These are phyloP conservation scores for Myotis yumanensis DNA, from an alignment of 2,113 vertebrate genomes.

Conservation along the genomic window DNA sequence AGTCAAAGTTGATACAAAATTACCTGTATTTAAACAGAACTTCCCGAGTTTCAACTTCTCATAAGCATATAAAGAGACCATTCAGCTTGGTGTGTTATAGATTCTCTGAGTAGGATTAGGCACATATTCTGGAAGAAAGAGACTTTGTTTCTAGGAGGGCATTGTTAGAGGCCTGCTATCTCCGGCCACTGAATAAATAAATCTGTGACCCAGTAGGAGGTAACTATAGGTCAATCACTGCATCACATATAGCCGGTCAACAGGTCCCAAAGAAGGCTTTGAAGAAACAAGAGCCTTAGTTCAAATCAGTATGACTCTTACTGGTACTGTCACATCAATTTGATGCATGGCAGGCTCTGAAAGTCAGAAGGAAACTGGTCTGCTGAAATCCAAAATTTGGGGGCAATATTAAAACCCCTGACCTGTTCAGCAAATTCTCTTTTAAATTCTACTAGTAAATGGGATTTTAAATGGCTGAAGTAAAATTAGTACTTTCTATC, in stretches of 20 bases:
- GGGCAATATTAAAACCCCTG: not conserved
- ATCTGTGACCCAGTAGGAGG: not conserved
- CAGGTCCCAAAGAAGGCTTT: not conserved
- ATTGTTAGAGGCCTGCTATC: constrained; percentile 8
- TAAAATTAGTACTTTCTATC: not conserved
- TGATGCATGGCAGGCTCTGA: not conserved
- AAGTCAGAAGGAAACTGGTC: not conserved
- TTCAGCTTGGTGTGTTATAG: not conserved
- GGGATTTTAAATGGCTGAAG: not conserved
- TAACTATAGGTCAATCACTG: not conserved
- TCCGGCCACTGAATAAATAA: not conserved
- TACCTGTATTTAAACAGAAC: not conserved
- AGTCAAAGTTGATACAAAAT: not conserved
- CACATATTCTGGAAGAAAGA: not conserved
- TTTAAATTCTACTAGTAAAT: constrained; percentile 5
- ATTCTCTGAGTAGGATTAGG: not conserved
- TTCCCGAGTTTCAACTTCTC: not conserved
- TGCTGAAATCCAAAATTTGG: not conserved
- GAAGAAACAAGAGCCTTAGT: not conserved
- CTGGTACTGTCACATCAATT: not conserved
- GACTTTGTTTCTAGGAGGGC: constrained; percentile 7
- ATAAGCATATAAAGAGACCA: not conserved
- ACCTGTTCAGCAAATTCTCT: not conserved
- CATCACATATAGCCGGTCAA: not conserved
- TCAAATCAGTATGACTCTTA: not conserved